These are phyloP conservation scores for Gasterosteus nipponicus DNA, from an alignment of 2,113 vertebrate species.

Conservation along the genomic window DNA sequence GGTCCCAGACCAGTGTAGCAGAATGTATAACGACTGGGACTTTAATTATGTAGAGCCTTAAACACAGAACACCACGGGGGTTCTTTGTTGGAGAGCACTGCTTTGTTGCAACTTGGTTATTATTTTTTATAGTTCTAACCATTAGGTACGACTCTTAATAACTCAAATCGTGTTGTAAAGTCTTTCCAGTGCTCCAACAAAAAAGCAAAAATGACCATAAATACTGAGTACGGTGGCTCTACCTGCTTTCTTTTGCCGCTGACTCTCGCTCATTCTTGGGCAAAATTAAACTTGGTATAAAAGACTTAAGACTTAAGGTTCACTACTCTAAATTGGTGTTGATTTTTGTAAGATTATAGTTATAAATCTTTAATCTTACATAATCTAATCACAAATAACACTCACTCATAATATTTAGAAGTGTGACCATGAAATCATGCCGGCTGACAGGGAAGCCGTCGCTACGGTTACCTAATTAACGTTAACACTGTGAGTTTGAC, in stretches of 20 bases:
- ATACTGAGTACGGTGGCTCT: neutral
- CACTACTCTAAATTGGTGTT: no score
- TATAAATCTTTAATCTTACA: no score
- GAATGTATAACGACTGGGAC: constrained; percentile 41
- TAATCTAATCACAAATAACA: no score
- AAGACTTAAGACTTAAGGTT: no score
- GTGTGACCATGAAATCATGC: no score
- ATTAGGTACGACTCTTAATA: neutral
- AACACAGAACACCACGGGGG: constrained; percentile 10
- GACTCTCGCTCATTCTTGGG: neutral
- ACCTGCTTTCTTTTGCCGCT: neutral
- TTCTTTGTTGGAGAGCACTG: neutral
- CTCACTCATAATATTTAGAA: no score
- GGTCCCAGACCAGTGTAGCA: constrained; percentile 21
- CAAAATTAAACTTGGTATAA: no score
- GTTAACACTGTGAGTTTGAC: neutral
- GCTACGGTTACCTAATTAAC: neutral
- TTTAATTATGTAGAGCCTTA: constrained; percentile 48
- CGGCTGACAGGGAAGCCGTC: neutral
- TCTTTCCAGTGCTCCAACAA: neutral
- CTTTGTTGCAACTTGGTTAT: constrained; percentile 6
- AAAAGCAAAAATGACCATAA: neutral
- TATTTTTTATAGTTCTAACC: neutral
- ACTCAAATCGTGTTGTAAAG: neutral
- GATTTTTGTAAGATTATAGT: no score